phyloP scores from a whole-genome alignment of 2,113 vertebrate species.

The Pseudorasbora parva region DNA sequence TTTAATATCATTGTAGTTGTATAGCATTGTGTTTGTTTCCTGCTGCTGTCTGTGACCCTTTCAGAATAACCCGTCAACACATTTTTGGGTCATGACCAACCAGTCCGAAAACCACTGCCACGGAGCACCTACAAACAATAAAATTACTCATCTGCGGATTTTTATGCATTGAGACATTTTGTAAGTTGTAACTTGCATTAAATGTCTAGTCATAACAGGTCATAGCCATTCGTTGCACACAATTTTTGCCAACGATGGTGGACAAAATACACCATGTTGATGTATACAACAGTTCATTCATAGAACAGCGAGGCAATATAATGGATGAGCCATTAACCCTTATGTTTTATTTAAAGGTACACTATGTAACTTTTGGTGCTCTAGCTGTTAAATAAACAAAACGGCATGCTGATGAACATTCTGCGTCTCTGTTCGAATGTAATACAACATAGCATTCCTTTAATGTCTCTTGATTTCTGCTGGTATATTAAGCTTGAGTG shows the following conservation, averaged over 20 bases:
- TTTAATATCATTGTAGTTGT: neutral
- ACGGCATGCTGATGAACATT: too few relatives aligned
- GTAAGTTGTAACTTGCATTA: neutral
- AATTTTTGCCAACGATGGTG: too few relatives aligned
- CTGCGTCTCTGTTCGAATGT: too few relatives aligned
- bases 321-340: neutral
- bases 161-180: neutral
- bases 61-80: neutral
- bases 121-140: neutral
- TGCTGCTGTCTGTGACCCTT: neutral
- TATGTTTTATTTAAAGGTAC: neutral
- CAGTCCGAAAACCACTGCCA: neutral
- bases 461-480: neutral
- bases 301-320: neutral
- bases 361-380: too few relatives aligned
- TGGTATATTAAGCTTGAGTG: neutral
- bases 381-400: too few relatives aligned
- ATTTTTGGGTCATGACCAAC: slow-evolving; percentile 5
- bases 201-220: slow-evolving; percentile 30
- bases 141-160: neutral
- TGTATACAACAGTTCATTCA: neutral
- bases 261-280: neutral
- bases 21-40: neutral
- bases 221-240: neutral
- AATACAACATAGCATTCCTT: too few relatives aligned